These are phyloP conservation scores for Hippoglossus hippoglossus DNA, from an alignment of 2,797 vertebrate genomes.

Conservation along the genomic window DNA sequence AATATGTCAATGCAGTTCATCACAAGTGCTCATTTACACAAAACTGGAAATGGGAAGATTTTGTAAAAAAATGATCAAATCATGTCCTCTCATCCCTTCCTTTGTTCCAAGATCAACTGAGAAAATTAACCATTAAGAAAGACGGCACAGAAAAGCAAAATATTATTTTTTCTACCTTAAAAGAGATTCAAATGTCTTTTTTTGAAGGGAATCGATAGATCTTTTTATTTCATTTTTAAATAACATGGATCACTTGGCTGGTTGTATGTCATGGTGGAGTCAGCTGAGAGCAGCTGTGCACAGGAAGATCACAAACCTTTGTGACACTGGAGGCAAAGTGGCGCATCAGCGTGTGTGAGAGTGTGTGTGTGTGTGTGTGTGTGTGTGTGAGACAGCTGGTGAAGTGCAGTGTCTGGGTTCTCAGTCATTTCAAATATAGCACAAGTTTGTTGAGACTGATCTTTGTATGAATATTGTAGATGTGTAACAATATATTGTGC, in stretches of 20 bases:
- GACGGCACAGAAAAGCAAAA: constrained; percentile 1
- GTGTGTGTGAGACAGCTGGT: constrained; percentile 29
- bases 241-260: constrained; percentile 25
- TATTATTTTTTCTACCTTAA: not conserved
- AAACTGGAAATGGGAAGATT: not conserved
- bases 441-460: constrained; percentile 16
- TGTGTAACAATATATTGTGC: no score
- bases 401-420: constrained; percentile 7
- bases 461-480: not conserved
- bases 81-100: not conserved
- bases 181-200: constrained; percentile 35
- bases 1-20: constrained; percentile 1
- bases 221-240: constrained; percentile 18
- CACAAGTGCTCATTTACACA: constrained; percentile 10
- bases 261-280: constrained; percentile 26
- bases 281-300: constrained; percentile 50
- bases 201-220: constrained; percentile 40
- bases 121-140: not conserved
- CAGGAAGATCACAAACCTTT: constrained; percentile 39
- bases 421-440: constrained; percentile 29
- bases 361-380: not conserved
- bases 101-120: not conserved
- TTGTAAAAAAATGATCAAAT: constrained; percentile 1
- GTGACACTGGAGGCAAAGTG: constrained; percentile 17
- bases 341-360: constrained; percentile 13